Base-by-base conservation (phyloP, 2,113 vertebrate species). In the Cynoglossus semilaevis region DNA sequence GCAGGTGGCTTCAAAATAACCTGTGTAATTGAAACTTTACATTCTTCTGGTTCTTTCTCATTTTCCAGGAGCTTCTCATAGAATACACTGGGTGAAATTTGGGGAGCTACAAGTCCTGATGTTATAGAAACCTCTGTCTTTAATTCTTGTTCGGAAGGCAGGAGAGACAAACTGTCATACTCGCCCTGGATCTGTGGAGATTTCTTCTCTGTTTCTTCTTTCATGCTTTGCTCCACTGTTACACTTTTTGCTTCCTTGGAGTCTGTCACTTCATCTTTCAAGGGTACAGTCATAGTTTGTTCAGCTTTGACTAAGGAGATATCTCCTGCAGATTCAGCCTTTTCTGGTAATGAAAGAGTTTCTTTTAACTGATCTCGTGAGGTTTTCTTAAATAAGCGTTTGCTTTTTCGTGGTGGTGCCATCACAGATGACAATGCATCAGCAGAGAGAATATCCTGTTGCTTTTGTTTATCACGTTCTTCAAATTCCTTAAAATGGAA, bases 371-470 rank as follows among this genome's bases (percentile, higher is more conserved):
- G 12, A 40, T 7, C 14, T 36, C 10, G 9, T 1, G 38, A 11
- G 11, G 55, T 70, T 42, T 68, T 72, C 70, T 75, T 58, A 42
- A 46, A 3, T 8, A 73, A 65, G 11, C 1, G 51, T 16, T 77
- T 82, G 58, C 13, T 70, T 62, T 78, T 88, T 5, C 77, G 45
- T 49, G 81, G 81, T 9, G 81, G 79, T n/a, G 80, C 70, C 17
- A 74, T 63, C 0, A 77, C 14, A 68, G 68, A 38, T 15, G 19
- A 13, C 47, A 15, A 9, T 9, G 70, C 57, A 47, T 49, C 67
- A 42, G 48, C n/a, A 15, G 53, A 10, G 18, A 52, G 58, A 65
- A 41, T 8, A 5, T 19, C 62, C 38, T 49, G 8, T 6, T n/a
- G 44, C 41, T 77, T 82, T 18, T 60, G 44, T 72, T 88, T 72